Conservation (phyloP, 2,113 vertebrate species). For the Nothobranchius kuhntae region DNA sequence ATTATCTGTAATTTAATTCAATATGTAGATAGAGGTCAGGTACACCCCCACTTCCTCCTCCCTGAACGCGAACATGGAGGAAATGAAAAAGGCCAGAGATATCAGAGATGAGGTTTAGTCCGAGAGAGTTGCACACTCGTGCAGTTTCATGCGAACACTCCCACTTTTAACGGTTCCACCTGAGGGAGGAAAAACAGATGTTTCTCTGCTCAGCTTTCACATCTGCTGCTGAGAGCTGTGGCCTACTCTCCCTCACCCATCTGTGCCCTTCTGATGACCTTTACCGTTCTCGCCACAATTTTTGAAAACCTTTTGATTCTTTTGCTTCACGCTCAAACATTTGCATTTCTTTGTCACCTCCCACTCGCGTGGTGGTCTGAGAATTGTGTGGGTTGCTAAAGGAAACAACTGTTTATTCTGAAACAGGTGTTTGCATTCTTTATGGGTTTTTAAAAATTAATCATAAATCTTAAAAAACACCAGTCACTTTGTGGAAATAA, state of each 20-base stretch:
- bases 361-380: too few species aligned
- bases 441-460: too few species aligned
- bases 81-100: not conserved
- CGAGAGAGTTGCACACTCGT: slow-evolving; percentile 25
- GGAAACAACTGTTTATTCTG: too few species aligned
- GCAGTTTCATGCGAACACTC: slow-evolving; percentile 38
- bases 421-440: too few species aligned
- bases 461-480: too few species aligned
- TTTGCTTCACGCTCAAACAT: slow-evolving; percentile 7
- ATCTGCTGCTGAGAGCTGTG: slow-evolving; percentile 19
- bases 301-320: not conserved
- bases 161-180: slow-evolving; percentile 45
- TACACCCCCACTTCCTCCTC: slow-evolving; percentile 11
- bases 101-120: slow-evolving; percentile 13
- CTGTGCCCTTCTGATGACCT: not conserved
- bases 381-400: not conserved
- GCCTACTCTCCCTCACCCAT: slow-evolving; percentile 10
- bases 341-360: not conserved
- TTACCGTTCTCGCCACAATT: slow-evolving; percentile 1
- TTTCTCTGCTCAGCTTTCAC: slow-evolving; percentile 11
- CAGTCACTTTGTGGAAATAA: too few species aligned
- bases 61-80: slow-evolving; percentile 2
- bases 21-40: slow-evolving; percentile 46
- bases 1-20: slow-evolving; percentile 43
- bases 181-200: slow-evolving; percentile 36